Conservation (phyloP, 1,140 invertebrate species). For the Nasonia giraulti region DNA sequence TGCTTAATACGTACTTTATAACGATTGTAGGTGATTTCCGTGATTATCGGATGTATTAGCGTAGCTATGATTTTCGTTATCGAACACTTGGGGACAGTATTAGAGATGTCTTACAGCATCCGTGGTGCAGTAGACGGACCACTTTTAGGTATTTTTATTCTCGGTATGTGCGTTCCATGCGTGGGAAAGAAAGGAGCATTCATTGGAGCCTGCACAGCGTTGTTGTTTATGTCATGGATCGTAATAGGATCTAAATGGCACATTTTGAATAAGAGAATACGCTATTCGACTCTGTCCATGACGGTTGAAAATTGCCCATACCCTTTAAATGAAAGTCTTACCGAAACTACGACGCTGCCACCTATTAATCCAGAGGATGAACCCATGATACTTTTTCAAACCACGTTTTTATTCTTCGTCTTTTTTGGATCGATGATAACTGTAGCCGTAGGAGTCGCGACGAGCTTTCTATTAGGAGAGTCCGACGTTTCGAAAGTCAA, state of each 20-base stretch:
- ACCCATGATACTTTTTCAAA: conserved; percentile 69
- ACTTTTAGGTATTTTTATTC: conserved; percentile 73
- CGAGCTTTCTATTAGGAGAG: conserved; percentile 71
- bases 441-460: conserved; percentile 69
- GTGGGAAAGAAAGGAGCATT: conserved; percentile 74
- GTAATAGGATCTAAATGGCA: conserved; percentile 73
- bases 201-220: conserved; percentile 71
- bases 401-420: conserved; percentile 79
- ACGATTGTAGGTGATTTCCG: conserved; percentile 60
- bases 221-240: conserved; percentile 76
- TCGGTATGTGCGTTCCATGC: conserved; percentile 75
- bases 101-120: conserved; percentile 71
- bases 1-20: too few species aligned
- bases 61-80: conserved; percentile 75
- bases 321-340: conserved; percentile 50
- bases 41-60: conserved; percentile 70
- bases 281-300: conserved; percentile 59
- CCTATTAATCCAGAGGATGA: conserved; percentile 49
- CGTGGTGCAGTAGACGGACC: conserved; percentile 75
- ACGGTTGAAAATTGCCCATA: conserved; percentile 69
- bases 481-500: conserved; percentile 56
- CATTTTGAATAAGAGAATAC: conserved; percentile 65
- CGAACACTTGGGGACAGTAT: conserved; percentile 66
- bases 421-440: conserved; percentile 73
- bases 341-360: background rate